Base-by-base conservation (phyloP, 2,113 vertebrate species). In the Calidris pygmaea region DNA sequence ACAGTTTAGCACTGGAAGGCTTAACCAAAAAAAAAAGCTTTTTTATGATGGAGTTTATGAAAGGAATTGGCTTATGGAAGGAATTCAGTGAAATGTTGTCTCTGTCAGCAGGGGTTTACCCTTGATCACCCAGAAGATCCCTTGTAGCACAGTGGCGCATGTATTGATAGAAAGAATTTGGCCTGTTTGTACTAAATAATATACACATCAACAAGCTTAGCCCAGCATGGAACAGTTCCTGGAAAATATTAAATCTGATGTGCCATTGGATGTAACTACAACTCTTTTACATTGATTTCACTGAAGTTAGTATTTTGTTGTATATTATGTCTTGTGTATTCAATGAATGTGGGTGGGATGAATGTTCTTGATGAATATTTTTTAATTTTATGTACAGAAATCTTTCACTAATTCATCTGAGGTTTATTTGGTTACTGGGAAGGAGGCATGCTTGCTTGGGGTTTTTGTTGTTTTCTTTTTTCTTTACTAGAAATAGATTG, bases 401-500 rank as follows among this genome's bases (percentile, higher is more conserved):
- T 19, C 58, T 90, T 93, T 90, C 43, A 55, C 19, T 71, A 88
- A 65, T 91, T 90, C 41, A n/a, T 75, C 8, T 27, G 29, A 85
- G 12, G 30, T 70, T 89, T 90, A 26, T 93, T 66, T 91, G 45
- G 37, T 66, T 88, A 20, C 26, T 48, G 43, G 21, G 53, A 92
- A 58, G 73, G 14, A 74, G 81, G 35, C 47, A 39, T 87, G 34
- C 12, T 84, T 89, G 14, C 9, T 71, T 67, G 34, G 6, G 27
- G 14, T 29, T 7, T 56, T 66, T 26, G 26, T 68, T 14, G 8
- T 1, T 56, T 15, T 17, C n/a, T 29, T 35, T 26, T 67, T 67
- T 55, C 12, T 70, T 96, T 93, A 50, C 58, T 66, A 50, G 71
- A 80, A 92, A 85, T 93, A 87, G 67, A 87, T 90, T 93, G 30